These are phyloP conservation scores for Myrmecophaga tridactyla DNA, from an alignment of 2,113 vertebrate species.

Conservation along the genomic window DNA sequence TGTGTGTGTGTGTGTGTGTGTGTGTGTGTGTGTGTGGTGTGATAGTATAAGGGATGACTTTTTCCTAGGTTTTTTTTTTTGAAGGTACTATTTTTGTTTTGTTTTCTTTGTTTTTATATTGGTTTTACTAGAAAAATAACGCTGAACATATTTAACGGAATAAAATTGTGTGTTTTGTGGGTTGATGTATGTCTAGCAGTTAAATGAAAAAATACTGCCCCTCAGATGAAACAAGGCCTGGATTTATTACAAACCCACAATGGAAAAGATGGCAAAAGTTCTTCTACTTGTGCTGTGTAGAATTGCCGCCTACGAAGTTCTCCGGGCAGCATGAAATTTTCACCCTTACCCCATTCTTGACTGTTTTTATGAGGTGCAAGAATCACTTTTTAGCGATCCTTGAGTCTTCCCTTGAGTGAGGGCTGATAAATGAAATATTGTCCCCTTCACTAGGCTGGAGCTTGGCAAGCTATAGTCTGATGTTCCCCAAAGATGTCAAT, in stretches of 20 bases:
- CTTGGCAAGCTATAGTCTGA: not conserved
- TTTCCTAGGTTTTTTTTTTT: not conserved
- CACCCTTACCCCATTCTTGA: not conserved
- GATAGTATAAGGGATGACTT: not conserved
- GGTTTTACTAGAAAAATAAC: not conserved
- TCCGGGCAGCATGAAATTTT: not conserved
- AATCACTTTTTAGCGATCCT: not conserved
- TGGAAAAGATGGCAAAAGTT: not conserved
- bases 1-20: too few relatives aligned
- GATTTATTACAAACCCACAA: not conserved
- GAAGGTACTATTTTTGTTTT: not conserved
- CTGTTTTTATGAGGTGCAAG: not conserved
- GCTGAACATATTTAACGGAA: not conserved
- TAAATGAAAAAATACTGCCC: not conserved
- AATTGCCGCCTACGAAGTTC: not conserved
- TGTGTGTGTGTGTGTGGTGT: not conserved
- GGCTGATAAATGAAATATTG: not conserved
- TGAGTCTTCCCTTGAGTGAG: not conserved
- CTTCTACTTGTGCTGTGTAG: not conserved
- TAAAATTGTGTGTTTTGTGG: not conserved
- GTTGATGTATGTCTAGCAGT: not conserved
- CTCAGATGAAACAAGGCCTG: not conserved
- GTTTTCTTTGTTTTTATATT: not conserved
- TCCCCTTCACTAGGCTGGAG: not conserved
- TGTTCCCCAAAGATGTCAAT: not conserved